Evolutionary conservation across 2,888 invertebrate genomes (phyloP), one percentile per base, ranked within the genome.

Genomic region (Alloplasta piceator): DNA sequence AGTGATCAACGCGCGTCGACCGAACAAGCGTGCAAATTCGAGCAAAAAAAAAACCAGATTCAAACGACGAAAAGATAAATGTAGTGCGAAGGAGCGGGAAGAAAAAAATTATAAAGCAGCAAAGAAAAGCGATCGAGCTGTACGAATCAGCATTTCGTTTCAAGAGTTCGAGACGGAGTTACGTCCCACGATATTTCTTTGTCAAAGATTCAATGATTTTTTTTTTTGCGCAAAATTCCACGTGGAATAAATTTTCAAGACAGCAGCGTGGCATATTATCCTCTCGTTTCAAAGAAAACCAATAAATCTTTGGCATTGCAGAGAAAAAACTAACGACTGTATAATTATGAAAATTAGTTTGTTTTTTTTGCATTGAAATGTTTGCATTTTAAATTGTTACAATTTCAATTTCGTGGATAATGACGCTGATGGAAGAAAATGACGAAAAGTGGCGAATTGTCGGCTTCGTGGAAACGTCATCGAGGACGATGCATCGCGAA

Each of bases 121-220:
- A 50, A 26, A 58, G 39, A 14, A 14, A 7, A 55, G 58, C 63
- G 26, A 56, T 14, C 48, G 46, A 41, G 12, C 58, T 64, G 7
- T 55, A 41, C 50, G 64, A 75, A 66, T 71, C 71, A 68, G 46
- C 71, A 66, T 60, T 79, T 64, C 46, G 60, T 14, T 9, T 26
- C 2, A 16, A 39, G 66, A 26, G 41, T 26, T 60, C 36, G 66
- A 39, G 50, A 61, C 50, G 63, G 26, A 7, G 46, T 50, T 70
- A 46, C 79, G 58, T 60, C 79, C 75, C 71, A 71, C 79, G 66
- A 64, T 5, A n/a, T 70, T 70, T 48, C 48, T 70, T 70, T 56
- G 43, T 58, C 46, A 48, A 70, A 9, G 43, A 39, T 48, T 5
- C 64, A 7, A 50, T 70, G 56, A 50, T 61, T 48, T 68, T 73